Conservation (phyloP, 2,113 vertebrate species). For the Saguinus midas region DNA sequence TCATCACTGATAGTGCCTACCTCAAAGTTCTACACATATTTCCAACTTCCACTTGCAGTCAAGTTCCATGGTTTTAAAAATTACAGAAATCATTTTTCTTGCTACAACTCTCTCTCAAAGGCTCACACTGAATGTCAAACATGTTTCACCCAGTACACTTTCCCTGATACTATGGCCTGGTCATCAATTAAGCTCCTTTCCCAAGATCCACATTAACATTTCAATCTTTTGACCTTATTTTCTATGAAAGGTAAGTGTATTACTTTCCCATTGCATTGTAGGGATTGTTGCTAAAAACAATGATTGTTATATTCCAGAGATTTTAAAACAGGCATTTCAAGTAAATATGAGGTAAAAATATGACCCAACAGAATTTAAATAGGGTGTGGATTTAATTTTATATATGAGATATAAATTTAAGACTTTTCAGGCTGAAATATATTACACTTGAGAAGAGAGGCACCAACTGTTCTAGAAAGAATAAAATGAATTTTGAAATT, state of each 20-base stretch:
- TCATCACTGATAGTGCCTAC: not conserved
- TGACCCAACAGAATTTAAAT: slow-evolving; percentile 8
- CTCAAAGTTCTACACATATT: not conserved
- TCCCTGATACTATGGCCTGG: not conserved
- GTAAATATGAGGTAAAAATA: slow-evolving; percentile 24
- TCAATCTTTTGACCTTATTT: not conserved
- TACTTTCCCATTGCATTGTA: not conserved
- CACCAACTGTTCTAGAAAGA: not conserved
- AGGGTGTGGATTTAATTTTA: slow-evolving; percentile 25
- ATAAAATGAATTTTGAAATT: slow-evolving; percentile 10
- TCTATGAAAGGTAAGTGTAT: not conserved
- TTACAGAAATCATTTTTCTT: not conserved
- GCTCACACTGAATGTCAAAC: not conserved
- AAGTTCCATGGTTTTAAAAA: slow-evolving; percentile 2
- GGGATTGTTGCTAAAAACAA: not conserved
- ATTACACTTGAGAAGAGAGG: slow-evolving; percentile 13
- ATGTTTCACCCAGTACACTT: not conserved
- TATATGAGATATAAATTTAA: not conserved
- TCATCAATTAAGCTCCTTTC: not conserved
- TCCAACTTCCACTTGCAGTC: not conserved
- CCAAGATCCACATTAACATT: not conserved
- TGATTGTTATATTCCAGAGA: not conserved
- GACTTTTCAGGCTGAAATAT: not conserved
- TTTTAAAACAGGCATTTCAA: slow-evolving; percentile 34
- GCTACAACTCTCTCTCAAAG: not conserved